Conservation (phyloP, 1,140 invertebrate species). For the Cryptotermes secundus region DNA sequence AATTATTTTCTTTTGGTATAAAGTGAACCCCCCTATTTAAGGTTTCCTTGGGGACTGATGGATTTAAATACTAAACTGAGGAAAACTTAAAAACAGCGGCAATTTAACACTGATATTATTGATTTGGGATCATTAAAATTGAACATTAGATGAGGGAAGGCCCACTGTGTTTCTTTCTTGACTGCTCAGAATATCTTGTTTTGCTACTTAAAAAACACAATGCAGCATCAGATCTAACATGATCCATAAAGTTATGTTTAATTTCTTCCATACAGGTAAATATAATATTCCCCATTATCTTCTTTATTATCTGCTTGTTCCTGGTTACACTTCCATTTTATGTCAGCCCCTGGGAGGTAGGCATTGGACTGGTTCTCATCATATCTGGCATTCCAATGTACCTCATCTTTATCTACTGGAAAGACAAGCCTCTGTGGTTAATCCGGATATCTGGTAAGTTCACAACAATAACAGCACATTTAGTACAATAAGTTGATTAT, state of each 20-base stretch:
- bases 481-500: not conserved
- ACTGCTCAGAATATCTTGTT: too few relatives aligned
- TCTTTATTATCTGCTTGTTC: conserved; percentile 81
- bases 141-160: too few relatives aligned
- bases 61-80: too few relatives aligned
- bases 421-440: conserved; percentile 68
- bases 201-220: not conserved
- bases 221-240: not conserved
- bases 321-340: conserved; percentile 81
- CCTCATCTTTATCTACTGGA: conserved; percentile 82
- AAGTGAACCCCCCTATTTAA: too few relatives aligned
- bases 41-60: too few relatives aligned
- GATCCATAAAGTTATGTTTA: not conserved
- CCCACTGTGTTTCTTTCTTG: too few relatives aligned
- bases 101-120: too few relatives aligned
- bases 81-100: too few relatives aligned
- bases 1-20: too few relatives aligned
- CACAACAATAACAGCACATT: not conserved
- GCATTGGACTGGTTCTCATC: conserved; percentile 80
- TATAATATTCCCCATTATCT: conserved; percentile 77
- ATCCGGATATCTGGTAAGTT: conserved; percentile 40
- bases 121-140: too few relatives aligned
- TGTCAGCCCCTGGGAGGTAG: conserved; percentile 74
- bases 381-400: conserved; percentile 90
- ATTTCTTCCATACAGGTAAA: conserved; percentile 50